These are phyloP conservation scores for Limanda limanda DNA, from an alignment of 2,113 vertebrate genomes.

Conservation along the genomic window DNA sequence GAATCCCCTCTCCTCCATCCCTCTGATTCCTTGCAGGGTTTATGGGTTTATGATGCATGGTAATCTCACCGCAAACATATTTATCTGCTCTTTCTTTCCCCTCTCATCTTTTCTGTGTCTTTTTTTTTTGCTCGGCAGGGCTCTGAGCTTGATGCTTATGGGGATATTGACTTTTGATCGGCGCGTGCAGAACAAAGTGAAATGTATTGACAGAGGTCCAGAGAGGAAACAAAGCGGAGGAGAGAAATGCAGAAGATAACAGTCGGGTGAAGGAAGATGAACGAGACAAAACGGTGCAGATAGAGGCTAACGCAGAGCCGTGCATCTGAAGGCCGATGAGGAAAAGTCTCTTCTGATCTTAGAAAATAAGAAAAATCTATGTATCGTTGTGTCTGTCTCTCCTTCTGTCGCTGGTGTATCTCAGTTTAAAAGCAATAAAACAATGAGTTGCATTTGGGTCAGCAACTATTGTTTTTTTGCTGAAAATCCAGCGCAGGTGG, in stretches of 20 bases:
- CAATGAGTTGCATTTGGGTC: background rate
- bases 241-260: background rate
- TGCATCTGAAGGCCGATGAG: no score
- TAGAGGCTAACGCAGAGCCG: background rate
- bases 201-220: constrained; percentile 5
- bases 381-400: no score
- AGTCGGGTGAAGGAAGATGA: background rate
- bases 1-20: constrained; percentile 25
- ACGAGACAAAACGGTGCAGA: background rate
- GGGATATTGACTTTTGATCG: constrained; percentile 53
- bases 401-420: no score
- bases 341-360: background rate
- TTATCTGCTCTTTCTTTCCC: constrained; percentile 49
- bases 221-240: background rate
- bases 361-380: no score
- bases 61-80: constrained; percentile 75
- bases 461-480: background rate
- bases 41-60: constrained; percentile 66
- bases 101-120: background rate
- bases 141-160: constrained; percentile 36
- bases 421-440: background rate
- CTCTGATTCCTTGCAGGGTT: constrained; percentile 38
- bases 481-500: constrained; percentile 26
- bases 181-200: constrained; percentile 14
- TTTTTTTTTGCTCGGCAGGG: background rate